Percentiles rank a stretch among this genome's conserved stretches.
Conservation (phyloP, 2,797 vertebrate genomes). For the Microctenopoma lineatum region DNA sequence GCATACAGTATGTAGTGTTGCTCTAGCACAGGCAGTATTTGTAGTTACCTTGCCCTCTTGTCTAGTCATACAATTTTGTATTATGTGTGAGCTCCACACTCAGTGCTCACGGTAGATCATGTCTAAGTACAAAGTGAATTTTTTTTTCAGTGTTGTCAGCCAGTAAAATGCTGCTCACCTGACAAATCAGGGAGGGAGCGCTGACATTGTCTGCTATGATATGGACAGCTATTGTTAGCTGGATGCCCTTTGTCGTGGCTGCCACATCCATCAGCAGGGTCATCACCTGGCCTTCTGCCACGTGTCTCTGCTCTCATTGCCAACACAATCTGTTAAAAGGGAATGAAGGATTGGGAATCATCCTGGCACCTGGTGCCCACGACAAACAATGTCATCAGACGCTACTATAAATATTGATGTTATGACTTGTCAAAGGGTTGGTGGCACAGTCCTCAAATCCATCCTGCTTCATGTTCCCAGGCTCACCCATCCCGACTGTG, state of each 20-base stretch:
- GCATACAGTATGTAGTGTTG: not conserved
- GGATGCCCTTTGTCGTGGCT: slow-evolving; percentile 61
- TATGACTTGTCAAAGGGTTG: slow-evolving; percentile 35
- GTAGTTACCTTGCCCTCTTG: not conserved
- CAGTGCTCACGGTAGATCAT: slow-evolving; percentile 13
- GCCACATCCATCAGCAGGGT: slow-evolving; percentile 79
- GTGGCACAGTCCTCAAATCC: slow-evolving; percentile 30
- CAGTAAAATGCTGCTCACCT: slow-evolving; percentile 23
- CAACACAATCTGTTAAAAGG: slow-evolving; percentile 68
- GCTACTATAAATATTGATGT: slow-evolving; percentile 56
- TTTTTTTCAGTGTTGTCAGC: slow-evolving; percentile 32
- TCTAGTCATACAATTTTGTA: not conserved
- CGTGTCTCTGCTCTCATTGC: slow-evolving; percentile 66
- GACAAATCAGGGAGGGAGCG: slow-evolving; percentile 22
- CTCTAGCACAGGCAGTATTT: not conserved
- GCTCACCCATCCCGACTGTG: not conserved
- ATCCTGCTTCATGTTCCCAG: slow-evolving; percentile 16
- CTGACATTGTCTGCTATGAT: slow-evolving; percentile 51
- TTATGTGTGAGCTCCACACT: not conserved
- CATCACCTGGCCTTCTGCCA: slow-evolving; percentile 74
- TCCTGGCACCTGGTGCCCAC: slow-evolving; percentile 38
- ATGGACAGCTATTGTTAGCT: slow-evolving; percentile 35
- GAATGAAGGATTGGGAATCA: slow-evolving; percentile 63
- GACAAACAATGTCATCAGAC: slow-evolving; percentile 60
- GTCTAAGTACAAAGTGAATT: slow-evolving; percentile 23